Conservation (phyloP, 2,888 invertebrate genomes). For the Synergus umbraculus region DNA sequence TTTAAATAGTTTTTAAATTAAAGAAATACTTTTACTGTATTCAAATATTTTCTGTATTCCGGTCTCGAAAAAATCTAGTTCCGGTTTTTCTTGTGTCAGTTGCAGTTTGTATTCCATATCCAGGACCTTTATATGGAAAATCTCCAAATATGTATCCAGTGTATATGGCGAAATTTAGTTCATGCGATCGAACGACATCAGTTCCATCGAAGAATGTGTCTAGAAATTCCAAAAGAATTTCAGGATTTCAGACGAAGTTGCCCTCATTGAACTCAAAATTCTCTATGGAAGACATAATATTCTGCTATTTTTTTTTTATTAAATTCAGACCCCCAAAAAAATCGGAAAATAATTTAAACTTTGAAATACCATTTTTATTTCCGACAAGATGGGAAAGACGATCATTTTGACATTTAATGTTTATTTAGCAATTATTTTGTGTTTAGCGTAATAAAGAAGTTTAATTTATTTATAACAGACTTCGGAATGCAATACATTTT, state of each 20-base stretch:
- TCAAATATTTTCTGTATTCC: neutral
- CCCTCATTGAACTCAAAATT: conserved; percentile 18
- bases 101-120: conserved; percentile 19
- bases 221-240: conserved; percentile 28
- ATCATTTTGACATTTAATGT: neutral
- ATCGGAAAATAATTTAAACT: conserved; percentile 3
- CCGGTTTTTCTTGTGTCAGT: neutral
- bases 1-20: neutral
- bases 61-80: neutral
- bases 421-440: too few relatives aligned
- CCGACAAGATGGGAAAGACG: neutral
- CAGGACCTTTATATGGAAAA: conserved; percentile 9
- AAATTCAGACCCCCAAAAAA: neutral
- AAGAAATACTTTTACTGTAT: neutral
- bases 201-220: conserved; percentile 24
- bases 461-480: too few relatives aligned
- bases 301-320: conserved; percentile 11
- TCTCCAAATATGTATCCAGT: conserved; percentile 30
- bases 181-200: conserved; percentile 8
- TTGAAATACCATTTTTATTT: conserved; percentile 14
- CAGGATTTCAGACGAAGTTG: conserved; percentile 3
- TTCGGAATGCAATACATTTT: too few relatives aligned
- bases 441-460: too few relatives aligned
- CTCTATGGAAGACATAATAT: conserved; percentile 23
- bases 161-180: conserved; percentile 15